Base-by-base conservation (phyloP, 2,888 invertebrate genomes). In the Atethmia centrago region DNA sequence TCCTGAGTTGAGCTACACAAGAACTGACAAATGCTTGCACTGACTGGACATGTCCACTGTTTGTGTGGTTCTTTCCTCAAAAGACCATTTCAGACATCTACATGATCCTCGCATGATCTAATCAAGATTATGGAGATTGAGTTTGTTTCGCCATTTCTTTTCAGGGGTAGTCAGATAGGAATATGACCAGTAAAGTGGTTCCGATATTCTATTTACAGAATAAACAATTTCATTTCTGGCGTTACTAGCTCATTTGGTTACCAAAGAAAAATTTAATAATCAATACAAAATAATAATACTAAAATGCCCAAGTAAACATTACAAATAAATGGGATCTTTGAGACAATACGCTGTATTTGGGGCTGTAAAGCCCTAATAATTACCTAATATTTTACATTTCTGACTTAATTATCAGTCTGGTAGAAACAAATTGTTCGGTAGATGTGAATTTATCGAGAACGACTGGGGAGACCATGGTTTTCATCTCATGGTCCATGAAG, bases 391-490 rank as follows among this genome's bases (percentile, higher is more conserved):
- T 9, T 28, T 58, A 59, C 45, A 67, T 51, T 63, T 66, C 62
- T 9, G 47, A 56, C 51, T 45, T 61, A 42, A 59, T 64, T 36
- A 80, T 21, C 51, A 62, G 7, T 28, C 25, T n/a, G 21, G 12
- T 21, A 69, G 31, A 42, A 74, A 59, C 42, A 76, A 65, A 61
- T 68, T 31, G 36, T 49, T 80, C 55, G 53, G 56, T 42, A 16
- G 25, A 75, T 40, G 45, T 55, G 45, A 59, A 68, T 76, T 67
- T 65, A 59, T 75, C 21, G 68, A 21, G 65, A 63, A 58, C 58
- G 28, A 19, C 5, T 58, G 21, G 69, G 68, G 69, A 69, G 51
- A 62, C 69, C 25, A 79, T 66, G 8, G 9, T n/a, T 42, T 61
- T 25, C 0, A 12, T 31, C 19, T 7, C 12, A 49, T 5, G 25